Evolutionary conservation across 1,140 invertebrate species (phyloP), one percentile per base, ranked within the genome.

Genomic region (Hormaphis cornu): DNA sequence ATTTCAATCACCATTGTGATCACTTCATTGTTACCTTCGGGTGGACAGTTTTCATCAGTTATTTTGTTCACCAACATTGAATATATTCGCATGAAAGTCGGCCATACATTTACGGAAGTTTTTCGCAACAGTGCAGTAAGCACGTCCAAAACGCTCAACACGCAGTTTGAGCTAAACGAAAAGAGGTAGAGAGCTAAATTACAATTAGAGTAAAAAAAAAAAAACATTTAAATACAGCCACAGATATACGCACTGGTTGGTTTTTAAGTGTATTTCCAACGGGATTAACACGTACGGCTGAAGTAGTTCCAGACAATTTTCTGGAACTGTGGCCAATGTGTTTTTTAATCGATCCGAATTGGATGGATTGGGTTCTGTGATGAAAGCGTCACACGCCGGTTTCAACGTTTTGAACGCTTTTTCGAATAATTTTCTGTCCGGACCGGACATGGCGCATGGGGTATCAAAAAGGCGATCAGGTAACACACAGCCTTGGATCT

Each of bases 301-400:
- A 9, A 71, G 22, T 9, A 26, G 28, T 37, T 61, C 33, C 7
- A 63, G 24, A 40, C 24, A 4, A 33, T 24, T 12, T n/a, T 18
- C 24, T 48, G 54, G 70, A 71, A 61, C 22, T 18, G 35, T 24
- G 14, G 3, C 14, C 22, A 71, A 12, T 22, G 48, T 28, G 10
- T 63, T 44, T 8, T 48, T 37, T 16, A 71, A 37, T 5, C 33
- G 16, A 10, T 48, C 48, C 10, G 58, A 14, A 52, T 71, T 71
- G 3, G 33, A 10, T 12, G 18, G 20, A 50, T 58, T 50, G 6
- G 70, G 70, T 50, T 59, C 48, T 12, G 56, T 48, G 4, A 71
- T 71, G 44, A 71, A 59, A 50, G 56, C 54, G 2, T 71, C 70
- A 33, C 70, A 71, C 1, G 56, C 70, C 1, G 70, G 70, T 71